Percentiles rank a stretch among this genome's conserved stretches.
phyloP scores from a whole-genome alignment of 2,797 vertebrate genomes.

The Manis pentadactyla region DNA sequence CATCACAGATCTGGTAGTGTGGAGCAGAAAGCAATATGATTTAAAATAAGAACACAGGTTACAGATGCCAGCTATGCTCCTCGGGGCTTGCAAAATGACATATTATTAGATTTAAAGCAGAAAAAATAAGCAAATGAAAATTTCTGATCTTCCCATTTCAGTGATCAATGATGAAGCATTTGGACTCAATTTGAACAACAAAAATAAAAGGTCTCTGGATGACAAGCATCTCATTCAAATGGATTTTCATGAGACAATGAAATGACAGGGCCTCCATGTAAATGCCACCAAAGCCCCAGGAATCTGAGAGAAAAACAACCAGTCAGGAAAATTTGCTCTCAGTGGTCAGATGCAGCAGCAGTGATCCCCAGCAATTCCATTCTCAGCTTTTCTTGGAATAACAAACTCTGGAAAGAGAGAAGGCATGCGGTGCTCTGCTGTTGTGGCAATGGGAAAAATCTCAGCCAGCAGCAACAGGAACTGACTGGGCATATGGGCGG shows the following conservation, averaged over 20 bases:
- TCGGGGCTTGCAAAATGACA: too few relatives aligned
- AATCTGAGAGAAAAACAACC: constrained; percentile 68
- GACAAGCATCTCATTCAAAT: background rate
- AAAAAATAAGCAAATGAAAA: too few relatives aligned
- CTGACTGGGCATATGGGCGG: background rate
- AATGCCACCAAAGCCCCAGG: constrained; percentile 46
- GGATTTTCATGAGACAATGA: constrained; percentile 63
- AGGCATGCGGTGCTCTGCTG: background rate
- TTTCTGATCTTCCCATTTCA: too few relatives aligned
- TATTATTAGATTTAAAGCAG: too few relatives aligned
- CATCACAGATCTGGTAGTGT: background rate
- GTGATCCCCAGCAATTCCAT: constrained; percentile 51
- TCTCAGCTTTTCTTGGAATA: constrained; percentile 83
- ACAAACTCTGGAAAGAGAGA: constrained; percentile 62
- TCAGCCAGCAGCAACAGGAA: background rate
- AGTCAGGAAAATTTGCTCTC: constrained; percentile 72
- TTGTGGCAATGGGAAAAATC: constrained; percentile 21
- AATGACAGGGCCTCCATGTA: constrained; percentile 28
- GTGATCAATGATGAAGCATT: too few relatives aligned
- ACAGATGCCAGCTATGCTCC: too few relatives aligned
- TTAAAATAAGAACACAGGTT: too few relatives aligned
- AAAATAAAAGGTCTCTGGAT: too few relatives aligned
- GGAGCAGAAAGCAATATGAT: too few relatives aligned
- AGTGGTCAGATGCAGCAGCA: constrained; percentile 72
- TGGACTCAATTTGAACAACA: too few relatives aligned